Base-by-base conservation (phyloP, 2,888 invertebrate genomes). In the Cheilosia vulpina region DNA sequence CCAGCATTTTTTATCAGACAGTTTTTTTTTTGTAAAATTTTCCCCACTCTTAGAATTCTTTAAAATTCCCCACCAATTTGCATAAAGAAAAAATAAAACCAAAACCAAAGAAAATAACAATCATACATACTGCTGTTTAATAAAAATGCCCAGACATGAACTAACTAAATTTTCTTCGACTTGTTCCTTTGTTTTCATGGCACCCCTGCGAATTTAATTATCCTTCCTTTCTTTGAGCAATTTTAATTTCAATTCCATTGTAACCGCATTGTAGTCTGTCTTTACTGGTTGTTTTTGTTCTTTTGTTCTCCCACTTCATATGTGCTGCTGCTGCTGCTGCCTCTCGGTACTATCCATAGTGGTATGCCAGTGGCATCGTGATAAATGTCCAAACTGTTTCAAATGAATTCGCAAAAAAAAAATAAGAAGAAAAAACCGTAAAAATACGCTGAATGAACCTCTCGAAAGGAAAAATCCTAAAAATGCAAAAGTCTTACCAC, bases 171-270 rank as follows among this genome's bases (percentile, higher is more conserved):
- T 75, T 75, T 38, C 65, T 66, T 50, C n/a, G 38, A 53, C 50
- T 34, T 41, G 6, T 15, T 21, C 34, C 45, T 31, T 3, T 15
- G 11, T 41, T 13, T 11, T 17, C 24, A 2, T 21, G 6, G 31
- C 9, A 55, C 50, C 17, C 31, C 13, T 17, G 57, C 24, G 50
- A 63, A 72, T 84, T 84, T 84, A 84, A 84, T 84, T 84, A 75
- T 79, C 69, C 65, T 63, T 60, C 43, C 57, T 43, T 19, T 41
- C 41, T 34, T 80, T 45, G 4, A 55, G 71, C 69, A 85, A 76
- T 84, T 80, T 80, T 71, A 84, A 84, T 84, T 84, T 84, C 80
- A 69, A 81, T 81, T 76, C 85, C 76, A 85, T 71, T 76, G 72
- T 58, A 77, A 81, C 85, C 85, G 21, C 85, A 77, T 38, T 72